Evolutionary conservation across 2,888 invertebrate species (phyloP).

Genomic region (Harpalus rubripes): DNA sequence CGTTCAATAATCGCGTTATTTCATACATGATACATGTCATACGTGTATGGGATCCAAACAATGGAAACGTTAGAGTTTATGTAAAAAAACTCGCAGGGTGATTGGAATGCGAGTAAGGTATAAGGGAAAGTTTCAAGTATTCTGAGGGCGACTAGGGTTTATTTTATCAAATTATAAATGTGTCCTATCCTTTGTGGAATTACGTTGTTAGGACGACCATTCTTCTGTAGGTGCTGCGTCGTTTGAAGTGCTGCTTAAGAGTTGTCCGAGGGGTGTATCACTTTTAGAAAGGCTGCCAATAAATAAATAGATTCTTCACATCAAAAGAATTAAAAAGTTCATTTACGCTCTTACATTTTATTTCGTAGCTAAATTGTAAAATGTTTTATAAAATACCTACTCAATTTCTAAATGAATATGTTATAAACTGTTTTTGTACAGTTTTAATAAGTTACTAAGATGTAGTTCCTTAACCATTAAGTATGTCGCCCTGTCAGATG

Average conservation of each 20-base stretch:
- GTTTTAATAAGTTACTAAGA: too few species aligned
- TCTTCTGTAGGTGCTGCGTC: conserved; percentile 44
- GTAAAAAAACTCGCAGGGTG: neutral
- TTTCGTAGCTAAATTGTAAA: too few species aligned
- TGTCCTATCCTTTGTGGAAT: conserved; percentile 49
- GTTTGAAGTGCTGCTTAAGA: conserved; percentile 56
- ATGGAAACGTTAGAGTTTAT: neutral
- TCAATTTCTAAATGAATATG: too few species aligned
- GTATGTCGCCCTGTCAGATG: too few species aligned
- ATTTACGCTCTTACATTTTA: too few species aligned
- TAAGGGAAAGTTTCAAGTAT: conserved; percentile 19
- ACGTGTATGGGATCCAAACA: neutral
- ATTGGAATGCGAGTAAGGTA: neutral
- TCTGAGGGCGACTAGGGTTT: conserved; percentile 23
- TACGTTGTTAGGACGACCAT: conserved; percentile 48
- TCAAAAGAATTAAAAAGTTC: too few species aligned
- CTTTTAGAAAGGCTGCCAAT: neutral
- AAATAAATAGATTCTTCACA: too few species aligned
- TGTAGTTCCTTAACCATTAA: too few species aligned
- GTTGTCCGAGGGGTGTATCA: neutral
- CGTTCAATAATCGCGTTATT: conserved; percentile 15
- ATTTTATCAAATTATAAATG: conserved; percentile 60
- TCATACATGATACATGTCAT: neutral
- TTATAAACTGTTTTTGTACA: too few species aligned
- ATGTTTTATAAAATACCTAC: too few species aligned